phyloP scores from a whole-genome alignment of 2,797 vertebrate species.

The Gymnopithys bicolor region DNA sequence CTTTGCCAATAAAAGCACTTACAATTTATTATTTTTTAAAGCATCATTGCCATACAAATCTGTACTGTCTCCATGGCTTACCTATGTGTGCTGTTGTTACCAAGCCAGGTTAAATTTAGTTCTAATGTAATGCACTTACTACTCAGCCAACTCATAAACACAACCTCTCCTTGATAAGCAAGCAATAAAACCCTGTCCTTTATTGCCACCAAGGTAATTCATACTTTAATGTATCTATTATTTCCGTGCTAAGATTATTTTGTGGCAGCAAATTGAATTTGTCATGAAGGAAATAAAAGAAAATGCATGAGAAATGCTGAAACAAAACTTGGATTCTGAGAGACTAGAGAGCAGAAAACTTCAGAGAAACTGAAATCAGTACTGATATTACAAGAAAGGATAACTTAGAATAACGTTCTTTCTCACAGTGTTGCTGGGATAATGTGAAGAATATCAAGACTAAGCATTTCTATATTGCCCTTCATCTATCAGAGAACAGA shows the following conservation, averaged over 20 bases:
- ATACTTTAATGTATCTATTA: slow-evolving; percentile 56
- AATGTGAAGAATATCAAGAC: neutral
- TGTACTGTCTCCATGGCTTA: slow-evolving; percentile 9
- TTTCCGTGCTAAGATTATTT: slow-evolving; percentile 58
- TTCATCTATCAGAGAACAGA: neutral
- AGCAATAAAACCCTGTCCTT: slow-evolving; percentile 69
- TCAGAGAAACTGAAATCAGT: slow-evolving; percentile 11
- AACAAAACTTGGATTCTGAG: neutral
- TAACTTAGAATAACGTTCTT: neutral
- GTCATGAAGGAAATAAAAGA: slow-evolving; percentile 39
- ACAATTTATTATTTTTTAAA: neutral
- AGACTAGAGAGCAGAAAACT: neutral
- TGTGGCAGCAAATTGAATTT: slow-evolving; percentile 43
- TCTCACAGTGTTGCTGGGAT: neutral
- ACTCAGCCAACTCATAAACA: slow-evolving; percentile 64
- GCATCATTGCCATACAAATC: neutral
- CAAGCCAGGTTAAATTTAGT: slow-evolving; percentile 43
- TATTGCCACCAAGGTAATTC: slow-evolving; percentile 67
- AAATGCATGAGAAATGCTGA: slow-evolving; percentile 15
- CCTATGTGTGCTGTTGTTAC: neutral
- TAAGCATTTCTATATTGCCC: neutral
- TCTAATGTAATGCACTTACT: slow-evolving; percentile 50
- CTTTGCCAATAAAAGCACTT: neutral
- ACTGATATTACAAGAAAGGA: neutral
- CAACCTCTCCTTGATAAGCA: slow-evolving; percentile 64